Conservation (phyloP, 2,113 vertebrate species). For the Sterna hirundo region DNA sequence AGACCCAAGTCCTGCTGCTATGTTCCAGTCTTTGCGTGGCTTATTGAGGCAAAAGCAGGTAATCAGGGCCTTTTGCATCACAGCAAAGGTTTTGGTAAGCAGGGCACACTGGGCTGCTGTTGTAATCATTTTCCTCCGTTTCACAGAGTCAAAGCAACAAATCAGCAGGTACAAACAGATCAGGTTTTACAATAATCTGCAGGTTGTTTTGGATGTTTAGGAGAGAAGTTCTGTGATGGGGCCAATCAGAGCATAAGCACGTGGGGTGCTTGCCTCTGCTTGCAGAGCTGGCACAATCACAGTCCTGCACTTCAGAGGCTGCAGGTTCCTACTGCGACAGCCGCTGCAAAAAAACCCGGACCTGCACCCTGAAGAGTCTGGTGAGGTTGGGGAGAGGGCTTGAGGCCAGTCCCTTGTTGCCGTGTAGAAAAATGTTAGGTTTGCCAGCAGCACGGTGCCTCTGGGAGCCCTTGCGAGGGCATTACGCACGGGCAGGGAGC, state of each 20-base stretch:
- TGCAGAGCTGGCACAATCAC: background rate
- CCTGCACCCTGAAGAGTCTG: background rate
- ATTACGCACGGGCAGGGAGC: background rate
- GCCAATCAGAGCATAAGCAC: accelerated
- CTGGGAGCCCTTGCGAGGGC: background rate
- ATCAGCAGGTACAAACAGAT: background rate
- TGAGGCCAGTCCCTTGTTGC: background rate
- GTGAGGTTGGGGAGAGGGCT: background rate
- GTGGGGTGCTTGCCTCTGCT: background rate
- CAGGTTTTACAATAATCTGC: background rate
- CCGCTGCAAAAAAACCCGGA: background rate
- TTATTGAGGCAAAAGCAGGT: background rate
- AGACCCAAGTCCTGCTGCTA: background rate
- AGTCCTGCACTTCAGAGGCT: background rate
- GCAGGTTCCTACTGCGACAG: background rate
- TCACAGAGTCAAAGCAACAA: background rate
- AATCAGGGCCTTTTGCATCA: background rate
- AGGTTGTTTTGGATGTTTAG: background rate
- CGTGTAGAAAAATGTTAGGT: background rate
- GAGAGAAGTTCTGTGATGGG: background rate
- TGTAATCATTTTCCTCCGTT: background rate
- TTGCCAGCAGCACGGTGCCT: background rate
- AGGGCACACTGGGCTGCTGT: background rate
- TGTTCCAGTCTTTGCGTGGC: background rate
- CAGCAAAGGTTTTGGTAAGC: background rate